Base-by-base conservation (phyloP, 2,797 vertebrate genomes). In the Smutsia temminckii region DNA sequence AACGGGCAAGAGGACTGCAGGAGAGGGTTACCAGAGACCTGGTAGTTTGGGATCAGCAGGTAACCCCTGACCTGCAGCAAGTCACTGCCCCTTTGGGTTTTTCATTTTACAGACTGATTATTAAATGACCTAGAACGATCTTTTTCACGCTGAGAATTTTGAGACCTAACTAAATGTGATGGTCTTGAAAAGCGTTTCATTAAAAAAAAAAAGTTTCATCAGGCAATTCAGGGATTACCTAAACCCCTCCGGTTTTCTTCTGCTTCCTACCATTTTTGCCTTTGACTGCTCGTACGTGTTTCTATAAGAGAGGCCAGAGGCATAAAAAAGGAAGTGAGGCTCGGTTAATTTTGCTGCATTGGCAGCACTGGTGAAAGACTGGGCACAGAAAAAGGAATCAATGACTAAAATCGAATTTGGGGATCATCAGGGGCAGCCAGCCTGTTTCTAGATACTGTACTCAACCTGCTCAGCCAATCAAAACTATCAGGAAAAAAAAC, bases 261-360 rank as follows among this genome's bases (percentile, higher is more conserved):
- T 40, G 25, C 23, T 78, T 88, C 49, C 78, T 72, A 34, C 53
- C 74, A 74, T 72, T n/a, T 72, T n/a, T 18, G 71, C 37, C 20
- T 85, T 40, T 51, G 18, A 23, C 66, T 49, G 68, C 51, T 90
- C n/a, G 12, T 0, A 32, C 55, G 51, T 10, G 0, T 18, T 8
- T 42, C 37, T 55, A 16, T 32, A 16, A 34, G n/a, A 89, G 46
- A 25, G 77, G n/a, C 83, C 78, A 23, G 49, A 21, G 91, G 42
- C 17, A 63, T 57, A 72, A 68, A 46, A 84, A 75, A 75, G 64
- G 66, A 95, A 96, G 86, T 37, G n/a, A 57, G 80, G 64, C 37
- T 40, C 51, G 29, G 84, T 53, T 55, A 17, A 68, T 49, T 78
- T 6, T 81, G 96, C 87, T 74, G 84, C 72, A 95, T 53, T 68